Base-by-base conservation (phyloP, 2,797 vertebrate genomes). In the Tragelaphus oryx region DNA sequence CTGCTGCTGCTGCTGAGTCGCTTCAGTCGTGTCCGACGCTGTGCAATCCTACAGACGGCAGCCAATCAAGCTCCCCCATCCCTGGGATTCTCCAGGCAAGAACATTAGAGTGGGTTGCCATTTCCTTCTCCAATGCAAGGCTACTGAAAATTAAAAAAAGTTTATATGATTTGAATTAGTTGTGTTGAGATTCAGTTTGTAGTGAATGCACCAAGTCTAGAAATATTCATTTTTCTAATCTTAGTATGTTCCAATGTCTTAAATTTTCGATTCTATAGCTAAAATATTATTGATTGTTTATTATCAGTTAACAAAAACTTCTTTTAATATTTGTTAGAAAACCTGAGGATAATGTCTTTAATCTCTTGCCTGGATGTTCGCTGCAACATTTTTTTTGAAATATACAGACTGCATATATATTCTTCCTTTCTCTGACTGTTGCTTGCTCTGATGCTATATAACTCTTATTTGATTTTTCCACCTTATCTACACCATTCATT, bases 141-240 rank as follows among this genome's bases (percentile, higher is more conserved):
- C n/a, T 87, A 89, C 89, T 81, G 89, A 90, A 94, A 93, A 9
- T 46, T 22, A 4, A 71, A 86, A 88, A 88, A 79, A 20, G 8
- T 79, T 89, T 68, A 54, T 85, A 91, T 50, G 50, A 93, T 17
- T 81, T 91, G 62, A 95, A 52, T 88, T 65, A 74, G 46, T 46
- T 84, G 5, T 50, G 50, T 87, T 93, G 68, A 62, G 57, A 71
- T 62, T 89, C 37, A 76, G 17, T 89, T 93, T 91, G 18, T 83
- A 92, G 71, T 50, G 54, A 86, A 1, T 44, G 16, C 59, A 33
- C 8, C n/a, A 78, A 81, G 8, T 89, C 37, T 74, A 65, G 33
- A 82, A 81, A 78, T 93, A 90, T 17, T 94, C 62, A 68, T 82
- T 82, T 96, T 54, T 46, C 57, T 55, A 54, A 55, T 87, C 60